Conservation (phyloP, 2,888 invertebrate genomes). For the Drosophila kambysellisi region DNA sequence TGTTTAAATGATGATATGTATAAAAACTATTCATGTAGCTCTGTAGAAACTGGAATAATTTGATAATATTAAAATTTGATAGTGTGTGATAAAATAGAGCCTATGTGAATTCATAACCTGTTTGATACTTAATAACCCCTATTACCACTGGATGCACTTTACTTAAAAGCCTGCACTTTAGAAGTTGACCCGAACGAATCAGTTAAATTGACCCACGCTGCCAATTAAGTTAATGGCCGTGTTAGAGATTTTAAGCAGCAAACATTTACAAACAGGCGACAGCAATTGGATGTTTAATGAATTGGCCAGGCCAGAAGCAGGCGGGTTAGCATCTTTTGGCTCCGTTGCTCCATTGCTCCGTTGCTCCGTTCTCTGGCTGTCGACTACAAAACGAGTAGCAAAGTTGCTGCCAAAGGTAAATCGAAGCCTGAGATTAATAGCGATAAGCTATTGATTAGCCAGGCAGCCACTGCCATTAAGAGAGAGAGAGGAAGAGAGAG, state of each 20-base stretch:
- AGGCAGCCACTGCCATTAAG: constrained; percentile 65
- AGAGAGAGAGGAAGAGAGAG: constrained; percentile 15
- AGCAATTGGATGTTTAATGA: constrained; percentile 77
- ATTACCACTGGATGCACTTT: neutral
- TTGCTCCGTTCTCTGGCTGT: constrained; percentile 18
- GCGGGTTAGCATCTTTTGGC: constrained; percentile 13
- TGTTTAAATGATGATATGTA: neutral
- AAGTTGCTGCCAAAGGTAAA: constrained; percentile 77
- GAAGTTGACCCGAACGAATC: constrained; percentile 33
- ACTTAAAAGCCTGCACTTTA: constrained; percentile 4
- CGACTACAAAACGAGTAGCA: constrained; percentile 76
- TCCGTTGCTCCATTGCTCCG: neutral
- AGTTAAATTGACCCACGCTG: constrained; percentile 61
- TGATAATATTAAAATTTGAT: neutral
- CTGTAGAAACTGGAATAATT: neutral
- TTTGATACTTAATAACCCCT: neutral
- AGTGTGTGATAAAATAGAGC: neutral
- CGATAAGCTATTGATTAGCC: constrained; percentile 81
- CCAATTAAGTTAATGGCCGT: constrained; percentile 70
- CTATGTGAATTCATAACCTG: neutral
- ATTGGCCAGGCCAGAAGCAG: constrained; percentile 42
- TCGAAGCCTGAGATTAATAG: constrained; percentile 81
- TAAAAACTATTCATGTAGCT: neutral
- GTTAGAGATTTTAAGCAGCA: constrained; percentile 57
- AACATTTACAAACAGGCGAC: constrained; percentile 79